Conservation (phyloP, 2,888 invertebrate genomes). For the Acanthococcus lagerstroemiae region DNA sequence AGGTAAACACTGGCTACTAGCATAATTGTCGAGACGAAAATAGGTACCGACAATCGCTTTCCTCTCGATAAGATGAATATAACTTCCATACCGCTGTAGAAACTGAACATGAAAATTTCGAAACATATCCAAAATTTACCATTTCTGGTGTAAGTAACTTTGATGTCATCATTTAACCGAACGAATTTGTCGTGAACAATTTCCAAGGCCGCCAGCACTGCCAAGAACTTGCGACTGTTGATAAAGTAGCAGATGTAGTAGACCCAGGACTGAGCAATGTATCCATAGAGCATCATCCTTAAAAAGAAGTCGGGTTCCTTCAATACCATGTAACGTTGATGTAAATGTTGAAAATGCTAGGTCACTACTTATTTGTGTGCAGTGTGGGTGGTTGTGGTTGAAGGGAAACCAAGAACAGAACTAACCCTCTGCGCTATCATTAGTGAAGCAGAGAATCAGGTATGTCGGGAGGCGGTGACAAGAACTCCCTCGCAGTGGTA, state of each 20-base stretch:
- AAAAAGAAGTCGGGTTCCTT: too few species aligned
- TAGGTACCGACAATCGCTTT: not conserved
- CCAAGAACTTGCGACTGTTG: not conserved
- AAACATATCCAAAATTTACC: not conserved
- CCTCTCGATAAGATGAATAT: not conserved
- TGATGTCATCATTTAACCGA: not conserved
- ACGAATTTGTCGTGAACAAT: not conserved
- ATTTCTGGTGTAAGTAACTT: not conserved
- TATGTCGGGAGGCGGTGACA: too few species aligned
- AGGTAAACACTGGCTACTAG: not conserved
- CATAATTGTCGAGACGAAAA: not conserved
- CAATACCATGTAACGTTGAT: too few species aligned
- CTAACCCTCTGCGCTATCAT: too few species aligned
- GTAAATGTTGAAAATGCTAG: too few species aligned
- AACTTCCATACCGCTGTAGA: not conserved
- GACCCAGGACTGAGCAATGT: not conserved
- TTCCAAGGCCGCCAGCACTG: not conserved
- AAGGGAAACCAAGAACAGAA: too few species aligned
- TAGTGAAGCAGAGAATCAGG: too few species aligned
- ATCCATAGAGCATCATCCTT: too few species aligned
- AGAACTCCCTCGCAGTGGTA: too few species aligned
- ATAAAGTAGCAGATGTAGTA: not conserved
- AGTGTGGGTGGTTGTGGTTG: too few species aligned
- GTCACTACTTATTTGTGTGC: too few species aligned
- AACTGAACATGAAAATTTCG: not conserved